phyloP scores from a whole-genome alignment of 2,888 invertebrate species.

The Alloplasta piceator region DNA sequence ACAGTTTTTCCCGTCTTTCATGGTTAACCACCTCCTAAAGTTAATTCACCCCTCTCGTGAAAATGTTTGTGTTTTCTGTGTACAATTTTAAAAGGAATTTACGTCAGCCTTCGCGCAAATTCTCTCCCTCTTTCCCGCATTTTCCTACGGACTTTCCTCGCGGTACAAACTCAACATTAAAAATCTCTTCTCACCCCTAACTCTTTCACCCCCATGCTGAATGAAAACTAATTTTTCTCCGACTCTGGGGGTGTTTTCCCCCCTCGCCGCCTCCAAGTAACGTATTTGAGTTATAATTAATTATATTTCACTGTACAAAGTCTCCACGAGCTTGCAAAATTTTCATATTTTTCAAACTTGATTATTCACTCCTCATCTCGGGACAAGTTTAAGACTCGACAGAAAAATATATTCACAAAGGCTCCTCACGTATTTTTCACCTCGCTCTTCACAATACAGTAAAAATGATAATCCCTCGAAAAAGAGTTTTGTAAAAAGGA shows the following conservation, averaged over 20 bases:
- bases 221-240: conserved; percentile 7
- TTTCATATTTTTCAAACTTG: conserved; percentile 21
- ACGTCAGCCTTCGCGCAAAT: neutral
- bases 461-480: neutral
- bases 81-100: no score
- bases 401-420: conserved; percentile 42
- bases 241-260: neutral
- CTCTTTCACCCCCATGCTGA: neutral
- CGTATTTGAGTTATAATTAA: conserved; percentile 50
- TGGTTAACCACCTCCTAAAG: no score
- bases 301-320: conserved; percentile 36
- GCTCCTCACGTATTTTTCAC: conserved; percentile 1
- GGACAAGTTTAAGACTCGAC: conserved; percentile 8
- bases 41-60: no score
- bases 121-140: neutral
- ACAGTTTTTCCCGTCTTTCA: no score
- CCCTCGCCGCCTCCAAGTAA: conserved; percentile 8
- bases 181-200: conserved; percentile 22
- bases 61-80: no score
- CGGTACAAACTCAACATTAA: conserved; percentile 20
- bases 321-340: conserved; percentile 9
- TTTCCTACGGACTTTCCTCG: neutral
- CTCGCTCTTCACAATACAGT: neutral
- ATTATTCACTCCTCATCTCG: conserved; percentile 1
- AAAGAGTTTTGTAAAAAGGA: no score